Conservation (phyloP, 2,797 vertebrate species). For the Tragelaphus oryx region DNA sequence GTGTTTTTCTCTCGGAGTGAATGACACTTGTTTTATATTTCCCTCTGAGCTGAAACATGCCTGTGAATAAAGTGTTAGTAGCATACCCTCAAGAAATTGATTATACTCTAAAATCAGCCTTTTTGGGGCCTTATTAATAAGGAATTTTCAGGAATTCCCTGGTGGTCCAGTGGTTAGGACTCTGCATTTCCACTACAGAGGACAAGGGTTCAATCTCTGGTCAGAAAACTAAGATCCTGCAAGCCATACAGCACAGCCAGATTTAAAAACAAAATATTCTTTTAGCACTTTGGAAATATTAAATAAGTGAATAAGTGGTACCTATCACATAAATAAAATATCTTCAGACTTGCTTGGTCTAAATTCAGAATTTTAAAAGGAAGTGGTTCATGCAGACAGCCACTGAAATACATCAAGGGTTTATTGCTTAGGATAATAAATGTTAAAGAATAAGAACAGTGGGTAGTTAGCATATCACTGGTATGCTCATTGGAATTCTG, state of each 20-base stretch:
- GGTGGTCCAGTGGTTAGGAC: background rate
- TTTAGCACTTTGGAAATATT: background rate
- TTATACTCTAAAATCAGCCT: background rate
- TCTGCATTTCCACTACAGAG: background rate
- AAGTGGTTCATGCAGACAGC: background rate
- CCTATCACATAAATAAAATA: background rate
- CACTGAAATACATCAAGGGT: background rate
- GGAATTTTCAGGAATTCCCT: background rate
- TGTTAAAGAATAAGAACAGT: background rate
- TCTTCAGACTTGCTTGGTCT: background rate
- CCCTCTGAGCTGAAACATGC: background rate
- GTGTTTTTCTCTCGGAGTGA: background rate
- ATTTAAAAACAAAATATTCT: background rate
- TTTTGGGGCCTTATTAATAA: background rate
- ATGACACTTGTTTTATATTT: background rate
- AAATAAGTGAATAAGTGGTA: background rate
- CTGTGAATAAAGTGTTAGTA: background rate
- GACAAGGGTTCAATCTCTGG: background rate
- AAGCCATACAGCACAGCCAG: background rate
- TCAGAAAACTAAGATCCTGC: background rate
- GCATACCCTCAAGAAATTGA: background rate
- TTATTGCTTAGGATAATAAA: background rate
- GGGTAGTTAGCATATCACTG: background rate
- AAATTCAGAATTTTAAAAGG: constrained; percentile 7
- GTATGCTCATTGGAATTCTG: background rate